Conservation (phyloP, 2,797 vertebrate species). For the Pelobates cultripes region DNA sequence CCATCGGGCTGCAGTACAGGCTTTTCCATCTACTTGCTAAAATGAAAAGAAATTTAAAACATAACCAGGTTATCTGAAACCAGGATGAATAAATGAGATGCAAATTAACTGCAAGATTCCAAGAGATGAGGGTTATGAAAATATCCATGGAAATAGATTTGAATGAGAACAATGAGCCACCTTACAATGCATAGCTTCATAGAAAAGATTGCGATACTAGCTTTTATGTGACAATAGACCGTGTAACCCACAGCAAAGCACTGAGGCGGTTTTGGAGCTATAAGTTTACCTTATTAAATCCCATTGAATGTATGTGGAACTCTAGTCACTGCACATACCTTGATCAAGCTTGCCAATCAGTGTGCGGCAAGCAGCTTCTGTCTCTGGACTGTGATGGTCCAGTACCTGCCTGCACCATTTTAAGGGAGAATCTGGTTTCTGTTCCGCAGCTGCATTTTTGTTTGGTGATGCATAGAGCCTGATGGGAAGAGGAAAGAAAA, state of each 20-base stretch:
- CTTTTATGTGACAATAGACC: too few relatives aligned
- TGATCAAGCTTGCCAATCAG: slow-evolving; percentile 86
- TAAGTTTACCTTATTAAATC: too few relatives aligned
- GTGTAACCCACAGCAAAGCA: too few relatives aligned
- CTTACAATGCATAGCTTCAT: too few relatives aligned
- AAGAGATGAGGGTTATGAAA: not conserved
- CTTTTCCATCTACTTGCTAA: slow-evolving; percentile 90
- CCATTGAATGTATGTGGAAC: too few relatives aligned
- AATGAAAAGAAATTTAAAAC: slow-evolving; percentile 64
- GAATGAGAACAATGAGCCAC: not conserved
- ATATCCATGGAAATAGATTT: not conserved
- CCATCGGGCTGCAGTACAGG: slow-evolving; percentile 87
- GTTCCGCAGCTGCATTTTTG: slow-evolving; percentile 72
- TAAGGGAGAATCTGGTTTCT: slow-evolving; percentile 78
- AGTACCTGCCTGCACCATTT: slow-evolving; percentile 90
- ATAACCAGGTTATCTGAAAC: slow-evolving; percentile 57
- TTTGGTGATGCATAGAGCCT: slow-evolving; percentile 90
- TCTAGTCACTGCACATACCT: slow-evolving; percentile 68
- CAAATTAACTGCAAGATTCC: slow-evolving; percentile 5
- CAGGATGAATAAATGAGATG: slow-evolving; percentile 7
- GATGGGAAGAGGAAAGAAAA: not conserved
- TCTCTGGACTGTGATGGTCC: slow-evolving; percentile 88
- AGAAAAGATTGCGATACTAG: too few relatives aligned
- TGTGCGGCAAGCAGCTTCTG: slow-evolving; percentile 85
- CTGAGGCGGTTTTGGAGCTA: too few relatives aligned